Evolutionary conservation across 2,888 invertebrate species (phyloP).

Genomic region (Blastobasis lacticolella): DNA sequence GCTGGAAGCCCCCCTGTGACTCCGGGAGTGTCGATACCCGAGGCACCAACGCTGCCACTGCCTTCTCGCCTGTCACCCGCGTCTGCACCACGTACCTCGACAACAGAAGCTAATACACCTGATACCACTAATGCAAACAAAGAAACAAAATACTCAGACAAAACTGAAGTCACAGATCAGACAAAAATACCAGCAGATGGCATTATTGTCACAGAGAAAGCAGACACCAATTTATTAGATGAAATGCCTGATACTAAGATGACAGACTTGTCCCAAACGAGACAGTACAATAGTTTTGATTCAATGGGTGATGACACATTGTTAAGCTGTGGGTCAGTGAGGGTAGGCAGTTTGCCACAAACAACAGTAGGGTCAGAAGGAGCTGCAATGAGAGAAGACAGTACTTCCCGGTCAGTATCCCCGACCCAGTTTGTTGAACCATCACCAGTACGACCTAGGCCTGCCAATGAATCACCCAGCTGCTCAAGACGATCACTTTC

Average conservation of each 20-base stretch:
- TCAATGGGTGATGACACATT: conserved; percentile 65
- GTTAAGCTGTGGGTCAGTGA: conserved; percentile 61
- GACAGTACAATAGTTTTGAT: conserved; percentile 67
- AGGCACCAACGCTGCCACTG: conserved; percentile 30
- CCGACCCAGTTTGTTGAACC: conserved; percentile 67
- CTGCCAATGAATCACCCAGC: conserved; percentile 57
- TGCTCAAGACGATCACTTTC: conserved; percentile 63
- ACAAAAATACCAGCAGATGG: conserved; percentile 60
- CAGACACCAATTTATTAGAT: conserved; percentile 61
- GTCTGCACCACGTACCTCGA: conserved; percentile 36
- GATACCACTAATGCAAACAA: conserved; percentile 49
- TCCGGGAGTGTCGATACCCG: conserved; percentile 53
- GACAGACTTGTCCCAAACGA: conserved; percentile 66
- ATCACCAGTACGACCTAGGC: conserved; percentile 51
- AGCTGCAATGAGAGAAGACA: conserved; percentile 52
- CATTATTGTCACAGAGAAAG: conserved; percentile 66
- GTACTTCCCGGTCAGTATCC: conserved; percentile 60
- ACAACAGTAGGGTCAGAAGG: conserved; percentile 50
- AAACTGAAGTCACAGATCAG: conserved; percentile 48
- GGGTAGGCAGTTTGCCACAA: conserved; percentile 54
- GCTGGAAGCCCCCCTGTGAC: conserved; percentile 66
- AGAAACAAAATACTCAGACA: conserved; percentile 53
- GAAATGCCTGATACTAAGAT: conserved; percentile 71
- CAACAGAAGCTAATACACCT: conserved; percentile 43
- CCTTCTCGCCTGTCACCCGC: conserved; percentile 34